phyloP scores from a whole-genome alignment of 2,113 vertebrate genomes.

The Pelusios castaneus region DNA sequence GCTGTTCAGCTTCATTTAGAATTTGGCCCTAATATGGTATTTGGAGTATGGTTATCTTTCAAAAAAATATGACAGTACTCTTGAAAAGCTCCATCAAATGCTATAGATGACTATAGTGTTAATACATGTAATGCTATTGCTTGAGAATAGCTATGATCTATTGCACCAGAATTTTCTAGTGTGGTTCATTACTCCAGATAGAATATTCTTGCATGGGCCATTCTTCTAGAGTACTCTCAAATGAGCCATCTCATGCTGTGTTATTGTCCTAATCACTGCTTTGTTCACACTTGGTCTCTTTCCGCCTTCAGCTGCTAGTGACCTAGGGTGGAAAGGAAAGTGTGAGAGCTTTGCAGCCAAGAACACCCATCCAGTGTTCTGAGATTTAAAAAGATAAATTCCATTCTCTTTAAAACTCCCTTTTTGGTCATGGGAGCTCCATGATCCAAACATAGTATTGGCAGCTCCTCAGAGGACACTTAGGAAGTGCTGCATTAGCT shows the following conservation, averaged over 20 bases:
- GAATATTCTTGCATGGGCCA: background rate
- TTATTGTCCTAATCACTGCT: background rate
- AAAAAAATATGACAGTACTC: background rate
- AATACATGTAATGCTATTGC: background rate
- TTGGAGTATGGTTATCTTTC: background rate
- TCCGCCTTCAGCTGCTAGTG: background rate
- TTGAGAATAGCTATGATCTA: background rate
- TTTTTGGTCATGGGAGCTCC: background rate
- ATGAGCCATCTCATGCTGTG: background rate
- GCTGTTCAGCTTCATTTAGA: background rate
- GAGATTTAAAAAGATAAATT: background rate
- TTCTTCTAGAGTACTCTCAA: background rate
- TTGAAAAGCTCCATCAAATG: background rate
- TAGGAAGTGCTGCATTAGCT: background rate
- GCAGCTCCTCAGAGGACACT: background rate
- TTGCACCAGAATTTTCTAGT: background rate
- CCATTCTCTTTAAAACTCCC: rapidly evolving
- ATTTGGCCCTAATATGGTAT: background rate
- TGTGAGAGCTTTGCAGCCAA: background rate
- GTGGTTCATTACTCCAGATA: background rate
- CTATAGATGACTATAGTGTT: background rate
- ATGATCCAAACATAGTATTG: background rate
- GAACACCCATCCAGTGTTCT: background rate
- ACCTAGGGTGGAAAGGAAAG: rapidly evolving
- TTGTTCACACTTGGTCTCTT: rapidly evolving